Conservation (phyloP, 1,140 invertebrate genomes). For the Onthophagus taurus region DNA sequence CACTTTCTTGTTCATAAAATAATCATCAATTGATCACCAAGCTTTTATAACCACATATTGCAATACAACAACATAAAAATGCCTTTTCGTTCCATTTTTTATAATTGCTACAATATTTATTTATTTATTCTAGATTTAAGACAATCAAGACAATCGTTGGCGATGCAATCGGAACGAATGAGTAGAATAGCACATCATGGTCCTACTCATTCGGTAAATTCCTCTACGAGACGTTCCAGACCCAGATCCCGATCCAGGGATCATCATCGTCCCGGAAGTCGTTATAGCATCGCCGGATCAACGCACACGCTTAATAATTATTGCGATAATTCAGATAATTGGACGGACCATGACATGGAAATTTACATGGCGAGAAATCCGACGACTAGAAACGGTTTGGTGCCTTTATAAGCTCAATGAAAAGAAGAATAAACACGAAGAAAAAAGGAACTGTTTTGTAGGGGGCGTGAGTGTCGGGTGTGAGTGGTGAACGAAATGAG, state of each 20-base stretch:
- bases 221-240: constrained; percentile 56
- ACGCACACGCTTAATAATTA: constrained; percentile 76
- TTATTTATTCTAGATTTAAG: constrained; percentile 53
- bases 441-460: too few species aligned
- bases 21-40: too few species aligned
- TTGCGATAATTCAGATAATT: constrained; percentile 80
- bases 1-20: too few species aligned
- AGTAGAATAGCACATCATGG: constrained; percentile 48
- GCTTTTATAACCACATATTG: background rate
- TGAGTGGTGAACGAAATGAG: too few species aligned
- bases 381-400: constrained; percentile 71
- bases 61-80: background rate
- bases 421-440: too few species aligned
- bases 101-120: constrained; percentile 5
- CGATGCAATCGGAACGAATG: constrained; percentile 67
- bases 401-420: constrained; percentile 48
- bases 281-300: constrained; percentile 61
- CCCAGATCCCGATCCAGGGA: constrained; percentile 53
- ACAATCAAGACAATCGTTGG: constrained; percentile 71
- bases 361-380: constrained; percentile 89
- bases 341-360: constrained; percentile 93
- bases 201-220: constrained; percentile 42
- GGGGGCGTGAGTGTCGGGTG: too few species aligned
- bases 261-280: constrained; percentile 46
- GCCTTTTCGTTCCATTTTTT: background rate